Percentiles rank a stretch among this genome's conserved stretches.
phyloP scores from a whole-genome alignment of 1,140 invertebrate genomes.

The Plutomurus gul region DNA sequence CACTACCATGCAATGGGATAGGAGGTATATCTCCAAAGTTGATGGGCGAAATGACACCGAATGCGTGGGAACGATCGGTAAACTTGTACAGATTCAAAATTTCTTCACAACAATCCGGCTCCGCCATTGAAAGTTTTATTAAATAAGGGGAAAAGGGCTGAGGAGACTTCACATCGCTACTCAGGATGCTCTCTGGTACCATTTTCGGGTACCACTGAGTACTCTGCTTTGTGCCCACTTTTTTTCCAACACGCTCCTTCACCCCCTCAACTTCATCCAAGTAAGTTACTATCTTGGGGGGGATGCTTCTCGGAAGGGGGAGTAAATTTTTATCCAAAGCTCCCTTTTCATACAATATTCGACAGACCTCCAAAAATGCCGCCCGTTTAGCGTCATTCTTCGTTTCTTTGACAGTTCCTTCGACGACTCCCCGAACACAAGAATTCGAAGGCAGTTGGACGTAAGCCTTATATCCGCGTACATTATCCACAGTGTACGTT shows the following conservation, averaged over 20 bases:
- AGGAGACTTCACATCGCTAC: not conserved
- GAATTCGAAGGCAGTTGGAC: slow-evolving; percentile 32
- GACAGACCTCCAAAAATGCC: slow-evolving; percentile 70
- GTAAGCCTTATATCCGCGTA: not conserved
- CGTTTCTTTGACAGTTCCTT: slow-evolving; percentile 63
- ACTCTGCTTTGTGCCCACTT: slow-evolving; percentile 31
- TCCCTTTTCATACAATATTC: not conserved
- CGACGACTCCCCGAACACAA: not conserved
- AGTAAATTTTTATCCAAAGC: slow-evolving; percentile 18
- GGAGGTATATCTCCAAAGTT: too few relatives aligned
- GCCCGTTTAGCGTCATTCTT: slow-evolving; percentile 73
- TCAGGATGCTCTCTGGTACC: not conserved
- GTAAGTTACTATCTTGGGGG: not conserved
- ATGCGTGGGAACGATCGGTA: too few relatives aligned
- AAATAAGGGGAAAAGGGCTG: not conserved
- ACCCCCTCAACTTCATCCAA: not conserved
- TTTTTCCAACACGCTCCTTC: not conserved
- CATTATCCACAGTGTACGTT: not conserved
- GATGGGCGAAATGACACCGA: too few relatives aligned
- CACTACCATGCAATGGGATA: not conserved
- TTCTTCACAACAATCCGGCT: too few relatives aligned
- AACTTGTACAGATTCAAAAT: too few relatives aligned
- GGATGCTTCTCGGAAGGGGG: not conserved
- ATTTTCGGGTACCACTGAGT: not conserved
- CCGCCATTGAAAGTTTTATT: too few relatives aligned